These are phyloP conservation scores for Pollimyrus isidori DNA, from an alignment of 2,113 vertebrate species.

Conservation along the genomic window DNA sequence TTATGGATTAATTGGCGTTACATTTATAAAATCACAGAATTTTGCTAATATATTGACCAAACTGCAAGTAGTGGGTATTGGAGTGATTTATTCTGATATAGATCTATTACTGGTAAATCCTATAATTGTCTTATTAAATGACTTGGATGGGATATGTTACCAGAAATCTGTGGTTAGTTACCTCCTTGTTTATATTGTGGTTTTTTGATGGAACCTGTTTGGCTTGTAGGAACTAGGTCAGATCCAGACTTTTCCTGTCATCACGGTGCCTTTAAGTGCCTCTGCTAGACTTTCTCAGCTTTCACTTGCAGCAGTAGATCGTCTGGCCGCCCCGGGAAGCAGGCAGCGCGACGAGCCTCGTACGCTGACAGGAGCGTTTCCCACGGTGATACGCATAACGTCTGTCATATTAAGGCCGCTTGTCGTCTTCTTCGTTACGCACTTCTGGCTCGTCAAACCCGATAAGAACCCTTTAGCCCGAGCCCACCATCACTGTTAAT, in stretches of 20 bases:
- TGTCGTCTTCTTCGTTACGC: not conserved
- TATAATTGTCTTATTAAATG: not conserved
- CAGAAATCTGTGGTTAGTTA: not conserved
- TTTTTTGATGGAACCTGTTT: not conserved
- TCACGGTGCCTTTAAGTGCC: not conserved
- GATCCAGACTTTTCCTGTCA: not conserved
- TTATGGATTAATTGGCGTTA: not conserved
- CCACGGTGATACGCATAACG: not conserved
- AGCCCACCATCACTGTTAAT: not conserved
- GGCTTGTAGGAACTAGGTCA: not conserved
- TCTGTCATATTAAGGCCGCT: not conserved
- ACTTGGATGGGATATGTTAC: not conserved
- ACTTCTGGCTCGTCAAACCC: not conserved
- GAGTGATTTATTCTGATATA: not conserved
- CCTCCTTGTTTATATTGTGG: not conserved
- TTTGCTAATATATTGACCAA: not conserved
- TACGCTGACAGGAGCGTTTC: not conserved
- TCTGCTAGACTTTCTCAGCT: not conserved
- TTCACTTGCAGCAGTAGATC: not conserved
- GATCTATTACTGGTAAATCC: not conserved
- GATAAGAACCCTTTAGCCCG: not conserved
- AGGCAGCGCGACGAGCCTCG: not conserved
- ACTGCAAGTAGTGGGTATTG: not conserved
- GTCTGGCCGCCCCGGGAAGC: not conserved
- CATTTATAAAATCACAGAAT: not conserved